Evolutionary conservation across 1,140 invertebrate species (phyloP).

Genomic region (Bacillus rossius): DNA sequence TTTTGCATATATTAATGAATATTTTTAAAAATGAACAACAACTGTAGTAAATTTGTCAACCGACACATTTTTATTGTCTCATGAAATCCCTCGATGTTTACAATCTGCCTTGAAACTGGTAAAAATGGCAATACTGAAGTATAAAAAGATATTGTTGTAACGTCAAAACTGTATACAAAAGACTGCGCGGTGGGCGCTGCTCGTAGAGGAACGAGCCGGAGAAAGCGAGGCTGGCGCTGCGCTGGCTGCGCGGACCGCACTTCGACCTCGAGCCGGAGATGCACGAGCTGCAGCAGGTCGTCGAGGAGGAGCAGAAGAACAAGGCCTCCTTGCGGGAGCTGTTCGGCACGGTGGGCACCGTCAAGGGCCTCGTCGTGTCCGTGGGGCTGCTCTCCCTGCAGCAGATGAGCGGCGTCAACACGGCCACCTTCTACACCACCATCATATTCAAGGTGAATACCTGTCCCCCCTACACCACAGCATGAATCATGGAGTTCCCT

Average conservation of each 20-base stretch:
- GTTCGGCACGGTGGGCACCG: slow-evolving; percentile 51
- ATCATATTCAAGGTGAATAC: slow-evolving; percentile 58
- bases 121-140: too few species aligned
- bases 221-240: slow-evolving; percentile 49
- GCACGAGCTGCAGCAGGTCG: slow-evolving; percentile 47
- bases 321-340: slow-evolving; percentile 48
- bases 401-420: slow-evolving; percentile 80
- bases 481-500: not conserved
- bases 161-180: too few species aligned
- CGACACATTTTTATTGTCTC: too few species aligned
- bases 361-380: slow-evolving; percentile 64
- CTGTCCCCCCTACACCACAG: not conserved
- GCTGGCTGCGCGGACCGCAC: slow-evolving; percentile 53
- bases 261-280: slow-evolving; percentile 61
- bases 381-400: slow-evolving; percentile 80
- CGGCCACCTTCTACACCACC: slow-evolving; percentile 74
- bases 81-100: too few species aligned
- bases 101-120: too few species aligned
- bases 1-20: too few species aligned
- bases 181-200: too few species aligned
- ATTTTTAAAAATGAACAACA: too few species aligned
- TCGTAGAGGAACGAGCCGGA: slow-evolving; percentile 44
- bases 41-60: too few species aligned
- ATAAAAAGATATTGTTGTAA: too few species aligned
- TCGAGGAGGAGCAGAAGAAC: slow-evolving; percentile 47